Evolutionary conservation across 2,113 vertebrate genomes (phyloP).

Genomic region (Colius striatus): DNA sequence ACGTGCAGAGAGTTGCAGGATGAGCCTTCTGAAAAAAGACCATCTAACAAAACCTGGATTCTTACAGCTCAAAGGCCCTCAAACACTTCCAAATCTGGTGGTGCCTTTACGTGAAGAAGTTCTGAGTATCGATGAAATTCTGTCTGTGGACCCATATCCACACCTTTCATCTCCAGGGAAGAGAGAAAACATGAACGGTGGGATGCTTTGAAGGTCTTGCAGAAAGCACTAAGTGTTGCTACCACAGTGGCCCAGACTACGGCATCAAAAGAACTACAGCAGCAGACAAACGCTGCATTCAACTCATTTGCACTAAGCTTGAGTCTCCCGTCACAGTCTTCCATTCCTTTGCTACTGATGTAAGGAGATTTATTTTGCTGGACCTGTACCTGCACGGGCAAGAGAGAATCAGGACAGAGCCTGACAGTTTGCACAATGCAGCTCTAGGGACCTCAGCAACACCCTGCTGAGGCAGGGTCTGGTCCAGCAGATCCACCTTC

Average conservation of each 20-base stretch:
- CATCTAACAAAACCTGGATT: neutral
- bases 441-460: neutral
- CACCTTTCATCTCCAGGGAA: neutral
- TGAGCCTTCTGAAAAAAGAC: neutral
- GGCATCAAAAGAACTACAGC: neutral
- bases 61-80: neutral
- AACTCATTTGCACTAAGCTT: neutral
- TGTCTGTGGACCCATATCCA: neutral
- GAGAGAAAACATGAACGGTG: neutral
- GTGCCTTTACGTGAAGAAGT: neutral
- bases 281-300: neutral
- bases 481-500: neutral
- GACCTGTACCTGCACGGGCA: neutral
- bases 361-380: neutral
- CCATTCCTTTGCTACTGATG: neutral
- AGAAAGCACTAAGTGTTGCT: neutral
- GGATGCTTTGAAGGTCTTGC: neutral
- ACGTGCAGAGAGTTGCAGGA: neutral
- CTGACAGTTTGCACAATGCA: neutral
- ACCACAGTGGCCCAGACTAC: neutral
- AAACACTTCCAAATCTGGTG: neutral
- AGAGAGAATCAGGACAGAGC: neutral
- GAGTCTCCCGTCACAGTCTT: neutral
- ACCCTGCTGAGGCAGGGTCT: neutral
- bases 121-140: neutral